phyloP scores from a whole-genome alignment of 2,797 vertebrate genomes.

The Anguilla megastoma region DNA sequence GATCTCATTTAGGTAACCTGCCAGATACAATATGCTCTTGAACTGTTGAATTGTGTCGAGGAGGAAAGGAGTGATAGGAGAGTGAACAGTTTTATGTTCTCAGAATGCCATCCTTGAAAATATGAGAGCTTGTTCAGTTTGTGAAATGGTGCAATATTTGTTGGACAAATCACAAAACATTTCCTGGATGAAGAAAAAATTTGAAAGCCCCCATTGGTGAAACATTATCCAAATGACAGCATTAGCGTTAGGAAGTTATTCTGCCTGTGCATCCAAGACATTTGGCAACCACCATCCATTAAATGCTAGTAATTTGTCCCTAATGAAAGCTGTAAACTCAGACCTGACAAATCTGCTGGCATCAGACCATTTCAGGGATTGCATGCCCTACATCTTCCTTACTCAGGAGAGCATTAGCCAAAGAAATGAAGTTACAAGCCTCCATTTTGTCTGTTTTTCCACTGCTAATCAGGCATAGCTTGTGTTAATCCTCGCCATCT shows the following conservation, averaged over 20 bases:
- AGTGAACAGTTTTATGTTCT: neutral
- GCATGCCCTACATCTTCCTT: neutral
- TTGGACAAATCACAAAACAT: neutral
- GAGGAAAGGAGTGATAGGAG: neutral
- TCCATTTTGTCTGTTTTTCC: neutral
- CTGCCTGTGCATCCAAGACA: neutral
- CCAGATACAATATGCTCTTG: neutral
- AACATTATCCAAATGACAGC: slow-evolving; percentile 15
- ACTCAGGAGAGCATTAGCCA: neutral
- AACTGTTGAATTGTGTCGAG: neutral
- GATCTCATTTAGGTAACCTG: neutral
- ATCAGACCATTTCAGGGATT: neutral
- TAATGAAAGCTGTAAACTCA: neutral
- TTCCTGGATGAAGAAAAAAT: neutral
- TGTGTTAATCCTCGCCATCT: neutral
- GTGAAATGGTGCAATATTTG: neutral
- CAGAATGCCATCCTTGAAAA: neutral
- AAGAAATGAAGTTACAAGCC: slow-evolving; percentile 9
- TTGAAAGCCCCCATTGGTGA: slow-evolving; percentile 8
- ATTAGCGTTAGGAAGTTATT: neutral
- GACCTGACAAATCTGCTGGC: slow-evolving; percentile 9
- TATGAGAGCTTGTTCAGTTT: neutral
- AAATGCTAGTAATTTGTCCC: slow-evolving; percentile 28
- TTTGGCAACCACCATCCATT: neutral
- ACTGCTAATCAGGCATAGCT: neutral